Evolutionary conservation across 35 echinoderm and acorn worm species (phyloP).

Genomic region (Strongylocentrotus purpuratus): DNA sequence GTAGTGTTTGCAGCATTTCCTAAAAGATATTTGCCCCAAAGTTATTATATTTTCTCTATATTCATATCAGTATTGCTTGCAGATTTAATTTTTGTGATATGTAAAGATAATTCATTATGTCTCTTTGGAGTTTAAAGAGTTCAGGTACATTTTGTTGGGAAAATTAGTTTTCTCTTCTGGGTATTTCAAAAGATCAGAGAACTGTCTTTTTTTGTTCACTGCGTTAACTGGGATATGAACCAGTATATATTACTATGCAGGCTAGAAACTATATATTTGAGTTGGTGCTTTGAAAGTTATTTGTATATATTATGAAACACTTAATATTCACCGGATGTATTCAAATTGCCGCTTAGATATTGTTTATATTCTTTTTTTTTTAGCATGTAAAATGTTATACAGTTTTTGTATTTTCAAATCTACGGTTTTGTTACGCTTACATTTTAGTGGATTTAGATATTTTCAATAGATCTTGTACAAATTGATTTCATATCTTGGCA

Average conservation of each 20-base stretch:
- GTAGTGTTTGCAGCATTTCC: background rate
- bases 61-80: background rate
- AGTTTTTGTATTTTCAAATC: too few species aligned
- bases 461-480: too few species aligned
- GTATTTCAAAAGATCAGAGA: too few species aligned
- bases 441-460: too few species aligned
- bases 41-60: background rate
- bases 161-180: background rate
- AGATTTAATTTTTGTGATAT: background rate
- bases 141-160: background rate
- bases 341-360: background rate
- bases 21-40: background rate
- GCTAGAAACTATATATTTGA: slow-evolving; percentile 25
- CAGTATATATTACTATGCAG: slow-evolving; percentile 27
- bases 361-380: background rate
- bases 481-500: too few species aligned
- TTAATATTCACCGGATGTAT: background rate
- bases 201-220: background rate
- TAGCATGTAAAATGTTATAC: too few species aligned
- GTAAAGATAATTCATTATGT: background rate
- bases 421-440: too few species aligned
- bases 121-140: background rate
- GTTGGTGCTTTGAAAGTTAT: slow-evolving; percentile 36
- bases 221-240: background rate
- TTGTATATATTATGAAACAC: slow-evolving; percentile 26